Base-by-base conservation (phyloP, 2,888 invertebrate genomes). In the Lasioglossum lativentre region DNA sequence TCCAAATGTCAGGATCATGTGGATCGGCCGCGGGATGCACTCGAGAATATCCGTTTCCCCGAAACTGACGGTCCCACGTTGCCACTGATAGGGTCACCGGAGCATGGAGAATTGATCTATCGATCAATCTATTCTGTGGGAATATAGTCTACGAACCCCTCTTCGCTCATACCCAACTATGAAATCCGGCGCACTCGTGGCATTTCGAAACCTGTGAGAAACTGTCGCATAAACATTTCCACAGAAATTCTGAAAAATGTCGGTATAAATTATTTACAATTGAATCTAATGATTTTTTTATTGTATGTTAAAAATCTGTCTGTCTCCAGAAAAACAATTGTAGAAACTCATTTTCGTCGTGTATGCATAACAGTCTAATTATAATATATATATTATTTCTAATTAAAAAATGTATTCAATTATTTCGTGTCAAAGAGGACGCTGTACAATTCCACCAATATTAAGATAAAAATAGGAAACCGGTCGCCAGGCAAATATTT, bases 1-100 rank as follows among this genome's bases (percentile, higher is more conserved):
- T 81, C 63, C 75, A 74, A 81, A 85, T 81, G 80, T 78, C 86
- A 85, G 78, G 72, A 86, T 81, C 85, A 80, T 68, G 79, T 83
- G 56, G 40, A 42, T 34, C n/a, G 71, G n/a, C 45, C 14, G 34
- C 34, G 16, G 34, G 8, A 16, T 2, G 23, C 68, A 34, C 3
- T 52, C 52, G n/a, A 52, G n/a, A 52, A 8, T 3, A 8, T 76
- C 27, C 45, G 68, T 52, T 52, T 72, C 56, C 19, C 19, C 73
- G 81, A 71, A 34, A 66, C 34, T 30, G 6, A 30, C 14, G 2
- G 52, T 23, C 23, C 23, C 23, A n/a, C n/a, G 52, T 2, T n/a
- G 52, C n/a, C 10, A 3, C 23, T 52, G 23, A n/a, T n/a, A 3
- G 23, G 6, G 23, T 23, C 52, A 8, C 52, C 23, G 52, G 10